These are phyloP conservation scores for Galeopterus variegatus DNA, from an alignment of 2,113 vertebrate genomes.

Conservation along the genomic window DNA sequence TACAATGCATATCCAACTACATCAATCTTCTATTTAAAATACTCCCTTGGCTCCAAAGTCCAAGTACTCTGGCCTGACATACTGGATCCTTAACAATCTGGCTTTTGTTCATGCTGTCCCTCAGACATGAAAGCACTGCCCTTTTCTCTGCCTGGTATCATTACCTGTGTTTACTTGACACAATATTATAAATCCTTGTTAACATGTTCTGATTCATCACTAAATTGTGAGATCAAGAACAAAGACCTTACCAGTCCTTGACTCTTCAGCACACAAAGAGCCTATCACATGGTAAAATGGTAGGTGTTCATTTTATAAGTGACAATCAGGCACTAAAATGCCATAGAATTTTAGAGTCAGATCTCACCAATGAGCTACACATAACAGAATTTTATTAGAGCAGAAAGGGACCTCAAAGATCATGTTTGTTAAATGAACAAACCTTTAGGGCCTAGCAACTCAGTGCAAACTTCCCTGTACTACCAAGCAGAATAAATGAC, in stretches of 20 bases:
- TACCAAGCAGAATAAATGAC: conserved; percentile 42
- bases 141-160: conserved; percentile 33
- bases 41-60: neutral
- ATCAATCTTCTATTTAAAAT: conserved; percentile 46
- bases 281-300: neutral
- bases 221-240: conserved; percentile 49
- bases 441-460: neutral
- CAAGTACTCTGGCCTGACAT: neutral
- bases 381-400: neutral
- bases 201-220: conserved; percentile 32
- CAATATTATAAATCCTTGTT: neutral
- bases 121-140: conserved; percentile 23
- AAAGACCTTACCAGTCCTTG: conserved; percentile 49
- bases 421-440: conserved; percentile 19
- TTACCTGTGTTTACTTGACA: conserved; percentile 16
- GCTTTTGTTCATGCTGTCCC: neutral
- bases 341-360: neutral
- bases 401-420: neutral
- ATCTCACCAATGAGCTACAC: conserved; percentile 39
- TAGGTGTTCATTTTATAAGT: conserved; percentile 48
- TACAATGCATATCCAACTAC: neutral
- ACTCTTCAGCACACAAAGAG: neutral
- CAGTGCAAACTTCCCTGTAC: neutral
- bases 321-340: conserved; percentile 18
- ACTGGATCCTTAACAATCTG: neutral